A percentile compares a stretch with the other conserved stretches of the same genome.
phyloP scores from a whole-genome alignment of 2,888 invertebrate genomes.

The Scaptomyza caliginosa region DNA sequence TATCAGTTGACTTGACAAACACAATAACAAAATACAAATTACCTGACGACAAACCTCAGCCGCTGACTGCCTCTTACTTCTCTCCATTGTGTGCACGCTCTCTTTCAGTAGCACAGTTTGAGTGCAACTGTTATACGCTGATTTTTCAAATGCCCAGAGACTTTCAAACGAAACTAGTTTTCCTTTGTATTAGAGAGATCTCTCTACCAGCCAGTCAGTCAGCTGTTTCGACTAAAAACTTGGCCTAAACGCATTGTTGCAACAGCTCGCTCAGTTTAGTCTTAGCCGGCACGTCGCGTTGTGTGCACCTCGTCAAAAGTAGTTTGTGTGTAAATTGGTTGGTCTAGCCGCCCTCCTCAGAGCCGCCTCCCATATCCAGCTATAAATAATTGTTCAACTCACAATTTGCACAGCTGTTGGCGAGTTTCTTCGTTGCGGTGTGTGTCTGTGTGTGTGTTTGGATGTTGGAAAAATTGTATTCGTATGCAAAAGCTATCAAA shows the following conservation, averaged over 20 bases:
- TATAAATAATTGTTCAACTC: conserved; percentile 26
- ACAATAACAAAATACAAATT: conserved; percentile 70
- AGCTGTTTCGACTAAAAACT: conserved; percentile 62
- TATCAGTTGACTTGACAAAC: conserved; percentile 77
- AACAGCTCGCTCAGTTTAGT: conserved; percentile 48
- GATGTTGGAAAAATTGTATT: conserved; percentile 18
- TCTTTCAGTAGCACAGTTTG: conserved; percentile 41
- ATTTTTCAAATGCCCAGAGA: conserved; percentile 64
- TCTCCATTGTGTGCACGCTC: not conserved
- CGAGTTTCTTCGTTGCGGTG: conserved; percentile 21
- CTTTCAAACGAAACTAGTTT: conserved; percentile 73
- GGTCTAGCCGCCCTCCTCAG: not conserved
- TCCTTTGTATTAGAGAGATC: conserved; percentile 42
- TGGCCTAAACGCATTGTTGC: conserved; percentile 54
- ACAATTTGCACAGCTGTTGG: conserved; percentile 66
- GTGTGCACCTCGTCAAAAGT: conserved; percentile 66
- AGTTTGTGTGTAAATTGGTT: conserved; percentile 34
- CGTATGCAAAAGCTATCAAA: conserved; percentile 53
- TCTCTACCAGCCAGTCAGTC: conserved; percentile 33
- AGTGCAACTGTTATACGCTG: conserved; percentile 54
- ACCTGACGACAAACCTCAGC: conserved; percentile 25
- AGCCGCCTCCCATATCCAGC: not conserved
- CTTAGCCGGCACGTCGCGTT: conserved; percentile 72
- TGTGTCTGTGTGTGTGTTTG: conserved; percentile 21
- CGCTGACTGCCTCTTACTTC: conserved; percentile 8